Percentiles rank a stretch among this genome's conserved stretches.
These are phyloP conservation scores for Odontophorus gujanensis DNA, from an alignment of 2,113 vertebrate species.

Conservation along the genomic window DNA sequence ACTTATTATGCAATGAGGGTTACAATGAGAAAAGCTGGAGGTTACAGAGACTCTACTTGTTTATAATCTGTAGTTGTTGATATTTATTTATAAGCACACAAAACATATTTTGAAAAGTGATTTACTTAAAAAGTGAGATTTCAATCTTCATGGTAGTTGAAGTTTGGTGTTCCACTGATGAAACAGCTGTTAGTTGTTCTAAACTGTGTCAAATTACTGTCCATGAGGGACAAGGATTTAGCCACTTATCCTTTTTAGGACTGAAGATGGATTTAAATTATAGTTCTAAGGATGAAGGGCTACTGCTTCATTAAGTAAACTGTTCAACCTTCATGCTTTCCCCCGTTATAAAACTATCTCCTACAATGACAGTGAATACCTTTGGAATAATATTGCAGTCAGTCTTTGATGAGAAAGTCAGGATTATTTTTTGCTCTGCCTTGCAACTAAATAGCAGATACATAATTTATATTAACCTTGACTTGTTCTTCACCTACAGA, in stretches of 20 bases:
- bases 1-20: background rate
- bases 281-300: constrained; percentile 46
- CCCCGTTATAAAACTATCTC: constrained; percentile 53
- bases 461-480: constrained; percentile 76
- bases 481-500: constrained; percentile 64
- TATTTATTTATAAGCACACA: background rate
- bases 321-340: constrained; percentile 44
- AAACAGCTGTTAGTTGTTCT: background rate
- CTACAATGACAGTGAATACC: constrained; percentile 46
- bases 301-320: constrained; percentile 43
- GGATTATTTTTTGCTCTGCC: constrained; percentile 31
- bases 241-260: constrained; percentile 43
- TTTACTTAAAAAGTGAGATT: background rate
- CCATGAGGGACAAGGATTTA: constrained; percentile 37
- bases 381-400: constrained; percentile 69
- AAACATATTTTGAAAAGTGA: background rate
- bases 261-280: constrained; percentile 54
- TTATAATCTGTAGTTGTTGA: background rate
- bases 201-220: constrained; percentile 24
- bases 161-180: background rate
- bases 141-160: background rate
- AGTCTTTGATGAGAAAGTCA: constrained; percentile 56
- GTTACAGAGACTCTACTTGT: background rate
- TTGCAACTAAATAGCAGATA: constrained; percentile 53
- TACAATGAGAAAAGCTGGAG: background rate